Conservation (phyloP, 2,888 invertebrate species). For the Anorthoa munda region DNA sequence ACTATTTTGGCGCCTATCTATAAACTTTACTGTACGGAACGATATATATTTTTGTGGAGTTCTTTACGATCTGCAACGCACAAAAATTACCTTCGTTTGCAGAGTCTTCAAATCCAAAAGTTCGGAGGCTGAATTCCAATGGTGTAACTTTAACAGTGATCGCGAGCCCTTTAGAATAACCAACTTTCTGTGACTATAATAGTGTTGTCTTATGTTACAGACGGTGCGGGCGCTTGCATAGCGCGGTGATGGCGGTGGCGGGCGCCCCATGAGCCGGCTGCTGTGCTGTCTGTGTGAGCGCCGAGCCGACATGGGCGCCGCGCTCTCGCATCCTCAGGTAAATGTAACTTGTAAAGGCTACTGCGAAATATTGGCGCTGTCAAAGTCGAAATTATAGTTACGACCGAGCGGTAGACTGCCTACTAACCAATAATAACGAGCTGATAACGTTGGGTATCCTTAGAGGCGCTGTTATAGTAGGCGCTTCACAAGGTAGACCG, state of each 20-base stretch:
- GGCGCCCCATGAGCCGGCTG: slow-evolving; percentile 87
- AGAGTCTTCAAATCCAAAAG: too few species aligned
- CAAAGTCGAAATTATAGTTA: too few species aligned
- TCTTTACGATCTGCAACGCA: too few species aligned
- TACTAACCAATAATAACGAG: too few species aligned
- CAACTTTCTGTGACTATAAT: not conserved
- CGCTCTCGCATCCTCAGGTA: slow-evolving; percentile 86
- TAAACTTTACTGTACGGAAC: too few species aligned
- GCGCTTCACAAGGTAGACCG: too few species aligned
- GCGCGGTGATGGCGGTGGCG: slow-evolving; percentile 81
- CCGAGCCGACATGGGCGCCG: slow-evolving; percentile 87
- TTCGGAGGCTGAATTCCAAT: not conserved
- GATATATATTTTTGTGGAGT: too few species aligned
- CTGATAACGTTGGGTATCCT: too few species aligned
- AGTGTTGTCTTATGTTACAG: slow-evolving; percentile 48
- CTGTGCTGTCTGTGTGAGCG: slow-evolving; percentile 88
- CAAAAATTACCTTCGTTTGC: too few species aligned
- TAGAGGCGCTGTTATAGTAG: too few species aligned
- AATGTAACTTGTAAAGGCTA: not conserved
- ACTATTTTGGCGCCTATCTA: too few species aligned
- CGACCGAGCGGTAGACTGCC: too few species aligned
- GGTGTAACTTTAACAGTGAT: not conserved
- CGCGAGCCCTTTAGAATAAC: not conserved
- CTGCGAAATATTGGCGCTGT: not conserved
- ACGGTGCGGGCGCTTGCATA: slow-evolving; percentile 64